Percentiles rank a stretch among this genome's conserved stretches.
Conservation (phyloP, 2,888 invertebrate genomes). For the Spodoptera picta region DNA sequence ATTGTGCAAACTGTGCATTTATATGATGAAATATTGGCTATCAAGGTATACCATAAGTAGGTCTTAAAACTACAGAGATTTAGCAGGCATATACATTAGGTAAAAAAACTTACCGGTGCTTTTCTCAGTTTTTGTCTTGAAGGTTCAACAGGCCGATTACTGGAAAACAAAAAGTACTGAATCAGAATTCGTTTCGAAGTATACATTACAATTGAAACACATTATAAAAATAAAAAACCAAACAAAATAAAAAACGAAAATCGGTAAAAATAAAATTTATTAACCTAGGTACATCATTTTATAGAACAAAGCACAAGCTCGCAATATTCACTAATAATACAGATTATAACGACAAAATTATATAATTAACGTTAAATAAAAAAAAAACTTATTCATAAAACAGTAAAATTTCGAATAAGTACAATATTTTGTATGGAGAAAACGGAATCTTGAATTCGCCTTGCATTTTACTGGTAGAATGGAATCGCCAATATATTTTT, state of each 20-base stretch:
- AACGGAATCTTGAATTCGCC: slow-evolving; percentile 28
- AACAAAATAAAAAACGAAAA: not conserved
- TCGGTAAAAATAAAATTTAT: not conserved
- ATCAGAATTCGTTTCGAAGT: not conserved
- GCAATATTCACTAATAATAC: too few relatives aligned
- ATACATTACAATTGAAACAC: not conserved
- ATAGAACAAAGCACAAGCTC: slow-evolving; percentile 17
- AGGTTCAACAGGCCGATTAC: slow-evolving; percentile 39
- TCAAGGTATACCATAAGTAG: too few relatives aligned
- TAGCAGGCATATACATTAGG: not conserved
- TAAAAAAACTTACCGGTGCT: slow-evolving; percentile 26
- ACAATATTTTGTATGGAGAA: slow-evolving; percentile 28
- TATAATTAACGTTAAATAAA: not conserved
- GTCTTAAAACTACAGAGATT: too few relatives aligned
- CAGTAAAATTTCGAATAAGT: not conserved
- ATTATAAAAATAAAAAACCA: not conserved
- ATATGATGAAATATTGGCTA: too few relatives aligned
- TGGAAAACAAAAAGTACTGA: slow-evolving; percentile 41
- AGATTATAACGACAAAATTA: not conserved
- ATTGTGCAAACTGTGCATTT: too few relatives aligned
- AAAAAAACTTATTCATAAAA: not conserved
- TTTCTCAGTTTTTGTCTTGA: slow-evolving; percentile 15
- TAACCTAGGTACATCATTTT: not conserved
- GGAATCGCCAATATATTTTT: not conserved
- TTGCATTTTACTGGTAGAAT: slow-evolving; percentile 21